phyloP scores from a whole-genome alignment of 2,888 invertebrate species.

The Orthosia gothica region DNA sequence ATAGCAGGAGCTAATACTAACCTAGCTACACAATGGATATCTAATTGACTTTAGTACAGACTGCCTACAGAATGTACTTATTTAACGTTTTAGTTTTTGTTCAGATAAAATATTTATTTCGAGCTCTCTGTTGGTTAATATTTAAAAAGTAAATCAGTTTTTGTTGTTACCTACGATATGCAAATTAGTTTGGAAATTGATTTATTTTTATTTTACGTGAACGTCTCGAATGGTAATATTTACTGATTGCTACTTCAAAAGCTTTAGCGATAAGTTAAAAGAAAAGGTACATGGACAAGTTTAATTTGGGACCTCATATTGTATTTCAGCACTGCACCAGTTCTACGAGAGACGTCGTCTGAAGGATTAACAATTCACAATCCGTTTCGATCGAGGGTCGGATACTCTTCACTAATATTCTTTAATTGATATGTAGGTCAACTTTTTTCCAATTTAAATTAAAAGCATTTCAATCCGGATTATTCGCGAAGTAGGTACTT shows the following conservation, averaged over 20 bases:
- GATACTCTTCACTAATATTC: conserved; percentile 26
- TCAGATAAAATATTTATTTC: conserved; percentile 9
- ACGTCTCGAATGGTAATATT: neutral
- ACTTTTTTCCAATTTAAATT: conserved; percentile 53
- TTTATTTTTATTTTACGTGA: conserved; percentile 8
- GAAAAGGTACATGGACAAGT: neutral
- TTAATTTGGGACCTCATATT: conserved; percentile 4
- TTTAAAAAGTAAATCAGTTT: conserved; percentile 14
- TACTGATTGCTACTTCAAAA: neutral
- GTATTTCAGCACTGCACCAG: neutral
- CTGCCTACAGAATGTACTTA: neutral
- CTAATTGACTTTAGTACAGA: conserved; percentile 8
- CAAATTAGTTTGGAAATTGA: neutral
- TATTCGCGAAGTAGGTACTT: conserved; percentile 47
- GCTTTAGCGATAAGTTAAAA: neutral
- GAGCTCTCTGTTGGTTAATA: neutral
- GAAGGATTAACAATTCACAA: conserved; percentile 49
- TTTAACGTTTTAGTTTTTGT: neutral
- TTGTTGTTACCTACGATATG: neutral
- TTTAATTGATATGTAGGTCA: conserved; percentile 37
- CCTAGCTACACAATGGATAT: neutral
- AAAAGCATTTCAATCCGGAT: conserved; percentile 57
- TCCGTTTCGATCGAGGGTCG: conserved; percentile 10
- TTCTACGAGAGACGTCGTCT: conserved; percentile 1
- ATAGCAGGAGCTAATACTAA: conserved; percentile 4